Evolutionary conservation across 2,888 invertebrate species (phyloP).

Genomic region (Pteria penguin): DNA sequence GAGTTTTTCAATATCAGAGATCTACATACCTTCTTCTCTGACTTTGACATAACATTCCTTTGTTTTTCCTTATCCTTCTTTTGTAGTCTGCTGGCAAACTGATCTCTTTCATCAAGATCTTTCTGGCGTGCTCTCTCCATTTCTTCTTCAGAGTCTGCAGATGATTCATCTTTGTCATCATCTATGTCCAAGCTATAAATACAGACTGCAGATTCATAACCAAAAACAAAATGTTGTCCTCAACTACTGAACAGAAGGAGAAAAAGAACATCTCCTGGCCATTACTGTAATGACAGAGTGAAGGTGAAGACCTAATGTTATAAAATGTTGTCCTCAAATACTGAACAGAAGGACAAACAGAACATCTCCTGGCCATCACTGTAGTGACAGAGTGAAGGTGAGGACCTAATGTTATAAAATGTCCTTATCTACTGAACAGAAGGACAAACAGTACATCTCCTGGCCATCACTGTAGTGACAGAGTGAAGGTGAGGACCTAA

Average conservation of each 20-base stretch:
- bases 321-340: no score
- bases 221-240: not conserved
- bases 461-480: no score
- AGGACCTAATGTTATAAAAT: no score
- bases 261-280: not conserved
- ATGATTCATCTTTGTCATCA: conserved; percentile 21
- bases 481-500: no score
- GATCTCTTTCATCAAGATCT: conserved; percentile 95
- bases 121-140: conserved; percentile 88
- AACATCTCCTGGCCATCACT: not conserved
- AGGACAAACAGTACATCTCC: no score
- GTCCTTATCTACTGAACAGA: no score
- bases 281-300: not conserved
- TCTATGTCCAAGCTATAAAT: conserved; percentile 7
- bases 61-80: conserved; percentile 93
- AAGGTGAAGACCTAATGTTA: no score
- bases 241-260: not conserved
- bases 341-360: no score
- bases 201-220: not conserved
- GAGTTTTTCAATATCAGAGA: no score
- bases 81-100: conserved; percentile 93
- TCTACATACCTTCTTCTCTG: conserved; percentile 81
- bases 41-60: conserved; percentile 84
- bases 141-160: conserved; percentile 82
- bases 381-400: no score